Evolutionary conservation across 2,888 invertebrate genomes (phyloP), one percentile per base, ranked within the genome.

Genomic region (Ornithoptera priamus): DNA sequence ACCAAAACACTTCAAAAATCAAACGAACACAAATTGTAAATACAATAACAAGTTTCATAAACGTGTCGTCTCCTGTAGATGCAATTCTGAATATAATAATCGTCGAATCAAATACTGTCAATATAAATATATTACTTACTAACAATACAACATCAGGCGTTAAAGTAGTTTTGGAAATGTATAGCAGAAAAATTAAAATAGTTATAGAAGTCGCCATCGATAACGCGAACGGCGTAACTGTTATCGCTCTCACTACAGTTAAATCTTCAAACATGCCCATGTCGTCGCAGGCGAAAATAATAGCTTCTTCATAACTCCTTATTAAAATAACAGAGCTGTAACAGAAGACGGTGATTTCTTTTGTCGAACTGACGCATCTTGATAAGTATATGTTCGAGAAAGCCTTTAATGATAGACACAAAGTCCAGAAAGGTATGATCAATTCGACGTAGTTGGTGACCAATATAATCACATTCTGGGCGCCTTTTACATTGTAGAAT

Each of bases 261-360:
- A 57, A 5, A 30, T 53, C 56, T 7, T 36, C 39, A n/a, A 30
- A n/a, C 1, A 53, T 36, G 5, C 10, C 18, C 18, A 39, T 17
- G 56, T 20, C 39, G 20, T 39, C 20, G 6, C 24, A 22, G 6
- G 53, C 56, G 6, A n/a, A 65, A 12, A 57, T 57, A 30, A 65
- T n/a, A 10, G 18, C 36, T 42, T 36, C 36, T 17, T 57, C 65
- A 36, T 20, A 57, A 4, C 53, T 24, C 1, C 39, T 24, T 39
- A 65, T 65, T 20, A 65, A 30, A 20, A 36, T 20, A 39, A 57
- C 65, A 10, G 36, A 36, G 39, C 7, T n/a, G 20, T 57, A 65
- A 30, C 65, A 65, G 18, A 65, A 65, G n/a, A 8, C 36, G 30
- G 56, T 57, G n/a, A 65, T n/a, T 39, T 65, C 65, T 57, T 57